Conservation (phyloP, 1,140 invertebrate species). For the Saccostrea cuccullata region DNA sequence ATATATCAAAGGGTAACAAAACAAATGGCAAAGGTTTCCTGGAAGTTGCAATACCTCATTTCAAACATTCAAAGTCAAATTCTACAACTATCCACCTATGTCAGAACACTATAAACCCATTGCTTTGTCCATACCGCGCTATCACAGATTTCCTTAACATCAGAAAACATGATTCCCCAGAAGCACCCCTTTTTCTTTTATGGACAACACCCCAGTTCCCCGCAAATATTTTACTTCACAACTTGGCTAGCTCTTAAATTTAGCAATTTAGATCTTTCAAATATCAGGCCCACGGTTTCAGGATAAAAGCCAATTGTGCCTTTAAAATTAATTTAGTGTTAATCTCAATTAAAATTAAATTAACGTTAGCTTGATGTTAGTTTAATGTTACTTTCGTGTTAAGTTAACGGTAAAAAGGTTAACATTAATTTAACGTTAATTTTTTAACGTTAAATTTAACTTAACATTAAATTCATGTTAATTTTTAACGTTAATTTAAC, state of each 20-base stretch:
- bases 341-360: no score
- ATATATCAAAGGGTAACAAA: not conserved
- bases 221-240: conserved; percentile 3
- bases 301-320: no score
- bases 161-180: not conserved
- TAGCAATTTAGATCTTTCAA: not conserved
- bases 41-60: not conserved
- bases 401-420: no score
- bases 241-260: no score
- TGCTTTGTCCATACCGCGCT: not conserved
- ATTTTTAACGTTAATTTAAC: no score
- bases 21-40: not conserved
- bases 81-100: not conserved
- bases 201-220: not conserved
- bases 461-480: no score
- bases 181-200: not conserved
- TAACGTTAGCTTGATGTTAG: no score
- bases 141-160: not conserved
- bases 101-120: not conserved
- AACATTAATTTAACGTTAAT: no score
- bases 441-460: no score
- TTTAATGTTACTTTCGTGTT: no score
- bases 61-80: not conserved
- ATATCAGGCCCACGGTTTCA: no score
- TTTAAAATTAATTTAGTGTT: no score